Conservation (phyloP, 2,888 invertebrate genomes). For the Exephanes ischioxanthus region DNA sequence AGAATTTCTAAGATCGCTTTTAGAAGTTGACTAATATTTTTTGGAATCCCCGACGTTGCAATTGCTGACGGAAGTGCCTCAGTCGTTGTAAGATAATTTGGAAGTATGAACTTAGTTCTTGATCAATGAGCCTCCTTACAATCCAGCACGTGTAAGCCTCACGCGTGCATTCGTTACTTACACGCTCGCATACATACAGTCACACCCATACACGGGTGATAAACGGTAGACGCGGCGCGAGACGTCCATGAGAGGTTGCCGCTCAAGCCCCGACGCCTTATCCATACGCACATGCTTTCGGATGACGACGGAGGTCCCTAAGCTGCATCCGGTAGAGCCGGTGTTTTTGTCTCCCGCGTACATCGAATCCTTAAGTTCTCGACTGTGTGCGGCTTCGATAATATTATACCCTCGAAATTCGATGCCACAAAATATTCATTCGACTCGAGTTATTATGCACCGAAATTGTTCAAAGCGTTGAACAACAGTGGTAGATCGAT, state of each 20-base stretch:
- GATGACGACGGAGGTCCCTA: conserved; percentile 68
- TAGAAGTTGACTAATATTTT: too few species aligned
- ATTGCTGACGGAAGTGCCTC: neutral
- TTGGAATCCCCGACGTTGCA: too few species aligned
- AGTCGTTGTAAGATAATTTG: neutral
- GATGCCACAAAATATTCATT: conserved; percentile 29
- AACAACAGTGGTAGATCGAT: too few species aligned
- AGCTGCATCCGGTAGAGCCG: conserved; percentile 79
- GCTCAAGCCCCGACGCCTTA: conserved; percentile 13
- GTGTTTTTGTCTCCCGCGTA: conserved; percentile 62
- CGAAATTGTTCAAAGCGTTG: too few species aligned
- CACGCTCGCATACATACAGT: neutral
- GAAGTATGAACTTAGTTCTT: conserved; percentile 18
- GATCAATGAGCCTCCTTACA: conserved; percentile 39
- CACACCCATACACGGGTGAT: conserved; percentile 4
- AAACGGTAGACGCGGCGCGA: conserved; percentile 45
- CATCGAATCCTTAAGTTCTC: conserved; percentile 74
- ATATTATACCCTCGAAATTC: conserved; percentile 58
- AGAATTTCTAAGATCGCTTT: too few species aligned
- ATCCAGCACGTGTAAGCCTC: conserved; percentile 47
- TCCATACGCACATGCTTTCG: conserved; percentile 54
- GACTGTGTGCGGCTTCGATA: conserved; percentile 49
- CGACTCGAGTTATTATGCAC: neutral
- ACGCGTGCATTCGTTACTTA: conserved; percentile 36
- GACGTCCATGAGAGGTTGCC: conserved; percentile 42